These are phyloP conservation scores for Buteo buteo DNA, from an alignment of 2,113 vertebrate genomes.

Conservation along the genomic window DNA sequence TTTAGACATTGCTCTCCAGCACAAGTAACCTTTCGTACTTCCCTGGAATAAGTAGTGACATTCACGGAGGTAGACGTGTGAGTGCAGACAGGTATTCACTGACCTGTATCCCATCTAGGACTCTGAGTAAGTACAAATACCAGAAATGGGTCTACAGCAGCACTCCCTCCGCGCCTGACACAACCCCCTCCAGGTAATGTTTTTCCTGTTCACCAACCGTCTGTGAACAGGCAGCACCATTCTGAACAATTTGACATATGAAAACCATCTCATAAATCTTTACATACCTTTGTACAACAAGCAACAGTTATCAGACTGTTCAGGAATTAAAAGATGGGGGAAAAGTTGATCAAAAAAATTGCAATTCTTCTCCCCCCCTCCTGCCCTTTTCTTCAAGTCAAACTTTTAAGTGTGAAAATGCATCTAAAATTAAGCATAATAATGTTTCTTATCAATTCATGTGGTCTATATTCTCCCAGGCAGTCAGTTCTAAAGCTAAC, in stretches of 20 bases:
- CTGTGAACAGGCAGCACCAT: not conserved
- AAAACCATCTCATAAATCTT: not conserved
- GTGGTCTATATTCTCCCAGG: not conserved
- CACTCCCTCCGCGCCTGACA: not conserved
- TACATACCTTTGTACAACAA: not conserved
- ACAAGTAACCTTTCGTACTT: not conserved
- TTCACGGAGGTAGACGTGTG: not conserved
- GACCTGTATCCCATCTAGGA: not conserved
- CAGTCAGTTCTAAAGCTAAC: not conserved
- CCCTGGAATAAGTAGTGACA: not conserved
- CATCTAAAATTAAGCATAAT: not conserved
- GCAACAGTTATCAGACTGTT: not conserved
- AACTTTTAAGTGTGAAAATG: not conserved
- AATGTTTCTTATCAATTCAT: not conserved
- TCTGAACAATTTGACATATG: not conserved
- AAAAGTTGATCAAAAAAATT: fast-evolving
- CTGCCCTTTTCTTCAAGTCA: not conserved
- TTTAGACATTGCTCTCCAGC: not conserved
- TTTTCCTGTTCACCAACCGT: not conserved
- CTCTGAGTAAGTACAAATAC: not conserved
- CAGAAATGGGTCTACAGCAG: not conserved
- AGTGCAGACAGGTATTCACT: not conserved
- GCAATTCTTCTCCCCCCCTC: not conserved
- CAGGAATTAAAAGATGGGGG: not conserved
- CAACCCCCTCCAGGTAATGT: not conserved